A percentile compares a stretch with the other conserved stretches of the same genome.
These are phyloP conservation scores for Nothocercus julius DNA, from an alignment of 2,113 vertebrate species.

Conservation along the genomic window DNA sequence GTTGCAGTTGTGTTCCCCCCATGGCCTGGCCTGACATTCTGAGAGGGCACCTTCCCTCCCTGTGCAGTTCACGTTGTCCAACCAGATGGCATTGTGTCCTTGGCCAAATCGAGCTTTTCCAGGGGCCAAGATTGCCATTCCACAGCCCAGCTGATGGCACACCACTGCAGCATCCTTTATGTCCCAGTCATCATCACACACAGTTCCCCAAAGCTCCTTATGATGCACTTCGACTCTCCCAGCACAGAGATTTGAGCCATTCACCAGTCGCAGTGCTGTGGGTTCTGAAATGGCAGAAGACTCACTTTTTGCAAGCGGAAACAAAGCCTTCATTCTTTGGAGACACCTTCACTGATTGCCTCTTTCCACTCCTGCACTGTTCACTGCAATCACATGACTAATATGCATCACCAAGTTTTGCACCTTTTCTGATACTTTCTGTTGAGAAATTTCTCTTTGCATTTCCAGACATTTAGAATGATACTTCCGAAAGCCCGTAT, in stretches of 20 bases:
- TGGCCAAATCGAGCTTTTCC: not conserved
- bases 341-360: no score
- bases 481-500: not conserved
- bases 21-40: not conserved
- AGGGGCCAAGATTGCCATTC: not conserved
- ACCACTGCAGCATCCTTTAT: not conserved
- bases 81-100: not conserved
- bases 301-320: not conserved
- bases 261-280: not conserved
- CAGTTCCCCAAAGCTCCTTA: not conserved
- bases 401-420: not conserved
- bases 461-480: not conserved
- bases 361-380: not conserved
- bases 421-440: not conserved
- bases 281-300: not conserved
- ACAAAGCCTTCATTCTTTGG: not conserved
- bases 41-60: not conserved
- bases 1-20: not conserved
- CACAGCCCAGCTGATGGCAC: constrained; percentile 8
- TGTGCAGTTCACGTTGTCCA: constrained; percentile 4
- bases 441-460: not conserved
- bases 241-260: not conserved
- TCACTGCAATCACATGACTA: not conserved
- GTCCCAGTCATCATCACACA: not conserved
- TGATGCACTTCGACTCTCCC: constrained; percentile 2